A percentile compares a stretch with the other conserved stretches of the same genome.
Conservation (phyloP, 1,140 invertebrate genomes). For the Sinella curviseta region DNA sequence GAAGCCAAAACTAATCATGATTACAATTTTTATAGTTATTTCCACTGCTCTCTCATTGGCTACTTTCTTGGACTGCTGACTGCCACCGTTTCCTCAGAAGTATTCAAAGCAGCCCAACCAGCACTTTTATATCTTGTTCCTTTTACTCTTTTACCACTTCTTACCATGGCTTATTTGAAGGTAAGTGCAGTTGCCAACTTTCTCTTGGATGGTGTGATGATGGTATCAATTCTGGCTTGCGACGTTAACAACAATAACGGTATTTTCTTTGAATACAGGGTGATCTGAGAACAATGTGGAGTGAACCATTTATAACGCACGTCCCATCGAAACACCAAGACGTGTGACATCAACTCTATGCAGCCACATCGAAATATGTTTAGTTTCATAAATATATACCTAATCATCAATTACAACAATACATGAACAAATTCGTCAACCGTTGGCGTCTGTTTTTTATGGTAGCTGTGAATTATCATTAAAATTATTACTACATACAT, state of each 20-base stretch:
- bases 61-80: constrained; percentile 95
- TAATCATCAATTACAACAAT: background rate
- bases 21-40: constrained; percentile 64
- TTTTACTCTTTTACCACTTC: constrained; percentile 89
- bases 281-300: constrained; percentile 95
- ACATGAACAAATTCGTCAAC: background rate
- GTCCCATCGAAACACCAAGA: constrained; percentile 73
- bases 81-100: constrained; percentile 93
- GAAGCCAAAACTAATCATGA: background rate
- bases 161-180: constrained; percentile 97
- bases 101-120: constrained; percentile 96
- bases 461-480: constrained; percentile 22
- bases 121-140: constrained; percentile 95
- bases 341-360: constrained; percentile 60
- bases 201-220: constrained; percentile 27
- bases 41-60: constrained; percentile 96
- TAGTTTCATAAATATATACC: background rate
- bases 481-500: background rate
- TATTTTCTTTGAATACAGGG: constrained; percentile 69
- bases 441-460: background rate
- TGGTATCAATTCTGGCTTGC: too few species aligned
- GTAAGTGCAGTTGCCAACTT: constrained; percentile 58
- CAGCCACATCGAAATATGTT: constrained; percentile 13
- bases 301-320: constrained; percentile 88
- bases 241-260: constrained; percentile 27